phyloP scores from a whole-genome alignment of 2,888 invertebrate species.

The Macropis europaea region DNA sequence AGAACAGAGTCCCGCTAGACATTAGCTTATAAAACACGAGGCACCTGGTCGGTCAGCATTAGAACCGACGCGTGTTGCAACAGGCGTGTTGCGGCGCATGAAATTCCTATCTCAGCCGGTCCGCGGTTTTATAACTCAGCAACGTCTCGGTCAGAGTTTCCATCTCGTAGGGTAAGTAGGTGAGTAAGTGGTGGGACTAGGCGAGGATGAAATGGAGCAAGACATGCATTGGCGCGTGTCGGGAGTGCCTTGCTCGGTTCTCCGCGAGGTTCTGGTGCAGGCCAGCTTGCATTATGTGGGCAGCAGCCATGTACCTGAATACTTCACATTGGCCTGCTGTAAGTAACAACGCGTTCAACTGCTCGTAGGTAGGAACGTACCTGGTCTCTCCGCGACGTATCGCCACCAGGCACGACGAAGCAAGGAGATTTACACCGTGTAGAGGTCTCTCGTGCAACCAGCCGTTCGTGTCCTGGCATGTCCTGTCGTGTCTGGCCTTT shows the following conservation, averaged over 20 bases:
- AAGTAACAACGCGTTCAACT: slow-evolving; percentile 57
- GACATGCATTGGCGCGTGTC: slow-evolving; percentile 79
- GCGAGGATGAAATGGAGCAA: slow-evolving; percentile 79
- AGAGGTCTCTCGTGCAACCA: not conserved
- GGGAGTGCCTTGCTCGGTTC: slow-evolving; percentile 73
- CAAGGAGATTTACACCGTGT: slow-evolving; percentile 62
- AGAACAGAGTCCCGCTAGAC: not conserved
- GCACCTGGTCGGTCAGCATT: slow-evolving; percentile 8
- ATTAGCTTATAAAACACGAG: not conserved
- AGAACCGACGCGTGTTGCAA: slow-evolving; percentile 53
- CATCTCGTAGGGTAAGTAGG: slow-evolving; percentile 76
- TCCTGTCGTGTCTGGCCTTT: too few species aligned
- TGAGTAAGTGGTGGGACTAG: slow-evolving; percentile 76
- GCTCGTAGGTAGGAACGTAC: slow-evolving; percentile 37
- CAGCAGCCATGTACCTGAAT: slow-evolving; percentile 44
- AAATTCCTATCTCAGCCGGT: slow-evolving; percentile 57
- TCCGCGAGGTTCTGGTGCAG: slow-evolving; percentile 18
- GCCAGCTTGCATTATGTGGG: slow-evolving; percentile 34
- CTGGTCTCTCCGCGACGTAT: slow-evolving; percentile 53
- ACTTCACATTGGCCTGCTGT: slow-evolving; percentile 22
- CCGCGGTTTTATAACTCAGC: slow-evolving; percentile 20
- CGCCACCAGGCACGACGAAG: slow-evolving; percentile 64
- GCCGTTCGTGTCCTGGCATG: not conserved
- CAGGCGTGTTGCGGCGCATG: slow-evolving; percentile 54
- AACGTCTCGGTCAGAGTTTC: slow-evolving; percentile 73